Conservation (phyloP, 2,888 invertebrate genomes). For the Agapostemon virescens region DNA sequence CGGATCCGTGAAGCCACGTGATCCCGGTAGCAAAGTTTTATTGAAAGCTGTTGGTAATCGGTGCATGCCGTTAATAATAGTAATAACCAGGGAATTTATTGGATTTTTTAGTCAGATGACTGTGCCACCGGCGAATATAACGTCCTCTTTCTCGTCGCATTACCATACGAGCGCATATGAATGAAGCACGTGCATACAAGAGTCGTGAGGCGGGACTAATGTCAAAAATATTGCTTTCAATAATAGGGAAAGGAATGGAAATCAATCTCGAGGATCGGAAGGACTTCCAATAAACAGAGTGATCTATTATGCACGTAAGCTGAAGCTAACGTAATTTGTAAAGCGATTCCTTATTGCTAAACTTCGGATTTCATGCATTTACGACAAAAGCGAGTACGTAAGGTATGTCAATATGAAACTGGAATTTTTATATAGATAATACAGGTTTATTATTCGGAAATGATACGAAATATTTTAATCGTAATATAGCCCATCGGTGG, state of each 20-base stretch:
- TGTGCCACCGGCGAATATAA: slow-evolving; percentile 42
- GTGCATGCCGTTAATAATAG: slow-evolving; percentile 45
- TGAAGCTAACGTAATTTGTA: neutral
- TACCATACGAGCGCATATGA: slow-evolving; percentile 26
- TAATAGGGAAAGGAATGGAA: slow-evolving; percentile 46
- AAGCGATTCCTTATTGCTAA: neutral
- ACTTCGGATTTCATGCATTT: neutral
- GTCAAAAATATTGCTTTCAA: slow-evolving; percentile 66
- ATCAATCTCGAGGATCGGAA: slow-evolving; percentile 36
- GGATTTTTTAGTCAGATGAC: slow-evolving; percentile 54
- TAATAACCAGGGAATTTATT: slow-evolving; percentile 55
- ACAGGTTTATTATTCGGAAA: too few species aligned
- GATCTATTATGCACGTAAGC: slow-evolving; percentile 1
- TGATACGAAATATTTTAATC: too few species aligned
- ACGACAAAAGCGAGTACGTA: neutral
- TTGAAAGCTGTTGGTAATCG: slow-evolving; percentile 21
- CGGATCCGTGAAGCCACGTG: neutral
- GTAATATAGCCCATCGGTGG: too few species aligned
- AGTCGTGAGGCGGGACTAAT: slow-evolving; percentile 38
- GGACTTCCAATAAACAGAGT: slow-evolving; percentile 63
- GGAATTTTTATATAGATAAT: too few species aligned
- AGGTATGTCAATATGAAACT: too few species aligned
- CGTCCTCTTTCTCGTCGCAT: slow-evolving; percentile 24
- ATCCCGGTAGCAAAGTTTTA: slow-evolving; percentile 14
- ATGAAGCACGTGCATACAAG: slow-evolving; percentile 10